Percentiles rank a stretch among this genome's conserved stretches.
Evolutionary conservation across 2,113 vertebrate species (phyloP).

Genomic region (Saccopteryx leptura): DNA sequence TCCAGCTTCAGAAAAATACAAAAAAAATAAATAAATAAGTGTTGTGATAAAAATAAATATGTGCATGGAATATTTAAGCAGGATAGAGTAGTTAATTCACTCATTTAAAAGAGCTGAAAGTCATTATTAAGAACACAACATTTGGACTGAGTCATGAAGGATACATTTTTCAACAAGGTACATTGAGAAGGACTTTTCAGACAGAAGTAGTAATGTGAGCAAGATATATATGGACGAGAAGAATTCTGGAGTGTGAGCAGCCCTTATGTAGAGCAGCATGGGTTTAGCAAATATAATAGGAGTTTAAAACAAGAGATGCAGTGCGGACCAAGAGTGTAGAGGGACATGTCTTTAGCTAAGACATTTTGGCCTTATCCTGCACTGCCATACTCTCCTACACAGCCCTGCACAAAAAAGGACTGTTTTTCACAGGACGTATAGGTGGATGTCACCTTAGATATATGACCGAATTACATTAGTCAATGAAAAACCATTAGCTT

Average conservation of each 20-base stretch:
- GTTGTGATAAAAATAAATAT: background rate
- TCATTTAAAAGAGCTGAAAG: background rate
- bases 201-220: background rate
- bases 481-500: conserved; percentile 20
- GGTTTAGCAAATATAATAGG: background rate
- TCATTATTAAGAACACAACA: background rate
- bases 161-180: background rate
- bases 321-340: background rate
- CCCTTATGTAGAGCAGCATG: background rate
- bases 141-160: background rate
- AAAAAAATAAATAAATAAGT: too few species aligned
- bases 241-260: background rate
- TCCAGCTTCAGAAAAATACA: too few species aligned
- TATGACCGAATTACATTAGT: background rate
- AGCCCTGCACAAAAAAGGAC: background rate
- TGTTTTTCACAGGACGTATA: background rate
- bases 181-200: background rate
- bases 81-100: background rate
- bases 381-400: background rate
- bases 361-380: background rate
- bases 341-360: background rate
- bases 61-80: background rate
- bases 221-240: background rate
- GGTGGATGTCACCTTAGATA: background rate
- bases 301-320: background rate